Evolutionary conservation across 2,113 vertebrate genomes (phyloP), one percentile per base, ranked within the genome.

Genomic region (Meles meles): DNA sequence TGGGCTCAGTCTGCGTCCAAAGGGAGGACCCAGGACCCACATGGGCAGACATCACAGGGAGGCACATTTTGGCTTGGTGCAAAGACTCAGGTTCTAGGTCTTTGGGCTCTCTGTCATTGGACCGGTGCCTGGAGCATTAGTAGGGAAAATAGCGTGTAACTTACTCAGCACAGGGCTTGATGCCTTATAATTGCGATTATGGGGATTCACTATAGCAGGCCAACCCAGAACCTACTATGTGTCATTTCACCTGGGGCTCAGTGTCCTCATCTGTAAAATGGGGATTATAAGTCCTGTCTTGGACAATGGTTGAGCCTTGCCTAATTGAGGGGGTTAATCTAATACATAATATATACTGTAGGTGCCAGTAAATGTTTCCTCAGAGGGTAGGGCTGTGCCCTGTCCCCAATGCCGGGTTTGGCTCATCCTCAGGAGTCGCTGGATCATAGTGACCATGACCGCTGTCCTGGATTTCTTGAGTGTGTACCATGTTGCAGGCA

Each of bases 21-120:
- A 87, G 69, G 7, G 20, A 37, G 55, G 61, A 57, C 27, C n/a
- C 7, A 10, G 65, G 37, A 34, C n/a, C 47, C 31, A 25, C 2
- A 21, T 0, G 14, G 27, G 42, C 7, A 21, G 12, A 2, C 29
- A 4, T 44, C 6, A 4, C 6, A 52, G 69, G 2, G 83, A 55
- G 44, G 31, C 10, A 31, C 37, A 11, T 47, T 61, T 69, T 11
- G 5, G 63, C 34, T 67, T 65, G 15, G 90, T 7, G 34, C 6
- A 12, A 29, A 80, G 71, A 27, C 44, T 20, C 31, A 1, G 61
- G 20, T 69, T 14, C 49, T 34, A 49, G 7, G n/a, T 31, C 18
- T 37, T 37, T 0, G 13, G 47, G 42, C 71, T 87, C 21, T n/a
- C 67, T 39, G 44, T 13, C 52, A 20, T 14, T 11, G 42, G 71